A percentile compares a stretch with the other conserved stretches of the same genome.
phyloP scores from a whole-genome alignment of 2,888 invertebrate genomes.

The Rotaria macrura region DNA sequence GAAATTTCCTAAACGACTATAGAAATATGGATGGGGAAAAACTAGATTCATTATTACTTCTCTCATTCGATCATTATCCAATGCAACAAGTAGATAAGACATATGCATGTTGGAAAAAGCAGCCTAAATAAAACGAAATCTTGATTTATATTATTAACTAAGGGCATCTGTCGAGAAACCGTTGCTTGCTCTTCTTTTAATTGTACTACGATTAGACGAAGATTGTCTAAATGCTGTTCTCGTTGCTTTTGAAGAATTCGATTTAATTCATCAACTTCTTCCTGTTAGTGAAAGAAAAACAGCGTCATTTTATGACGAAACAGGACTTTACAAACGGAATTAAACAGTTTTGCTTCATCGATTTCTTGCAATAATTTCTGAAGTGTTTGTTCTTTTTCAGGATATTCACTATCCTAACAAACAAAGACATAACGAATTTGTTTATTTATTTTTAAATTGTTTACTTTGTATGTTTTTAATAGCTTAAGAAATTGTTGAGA shows the following conservation, averaged over 20 bases:
- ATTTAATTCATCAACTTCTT: not conserved
- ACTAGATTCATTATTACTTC: not conserved
- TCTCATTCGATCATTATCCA: not conserved
- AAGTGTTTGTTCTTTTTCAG: not conserved
- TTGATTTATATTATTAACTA: not conserved
- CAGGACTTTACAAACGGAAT: not conserved
- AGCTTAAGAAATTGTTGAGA: not conserved
- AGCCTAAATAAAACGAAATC: not conserved
- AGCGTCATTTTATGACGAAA: not conserved
- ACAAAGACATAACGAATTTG: not conserved
- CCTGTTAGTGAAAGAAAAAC: not conserved
- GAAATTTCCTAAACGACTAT: not conserved
- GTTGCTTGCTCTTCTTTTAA: not conserved
- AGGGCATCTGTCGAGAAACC: not conserved
- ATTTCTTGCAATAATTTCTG: constrained; percentile 5
- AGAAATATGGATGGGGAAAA: not conserved
- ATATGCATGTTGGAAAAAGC: constrained; percentile 1
- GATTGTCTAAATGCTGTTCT: not conserved
- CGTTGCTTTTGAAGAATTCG: not conserved
- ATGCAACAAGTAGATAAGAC: not conserved
- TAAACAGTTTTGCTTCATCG: not conserved
- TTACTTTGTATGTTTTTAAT: constrained; percentile 9
- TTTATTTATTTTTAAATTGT: not conserved
- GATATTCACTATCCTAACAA: constrained; percentile 10
- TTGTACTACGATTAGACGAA: not conserved